Conservation (phyloP, 2,113 vertebrate species). For the Poeciliopsis prolifica region DNA sequence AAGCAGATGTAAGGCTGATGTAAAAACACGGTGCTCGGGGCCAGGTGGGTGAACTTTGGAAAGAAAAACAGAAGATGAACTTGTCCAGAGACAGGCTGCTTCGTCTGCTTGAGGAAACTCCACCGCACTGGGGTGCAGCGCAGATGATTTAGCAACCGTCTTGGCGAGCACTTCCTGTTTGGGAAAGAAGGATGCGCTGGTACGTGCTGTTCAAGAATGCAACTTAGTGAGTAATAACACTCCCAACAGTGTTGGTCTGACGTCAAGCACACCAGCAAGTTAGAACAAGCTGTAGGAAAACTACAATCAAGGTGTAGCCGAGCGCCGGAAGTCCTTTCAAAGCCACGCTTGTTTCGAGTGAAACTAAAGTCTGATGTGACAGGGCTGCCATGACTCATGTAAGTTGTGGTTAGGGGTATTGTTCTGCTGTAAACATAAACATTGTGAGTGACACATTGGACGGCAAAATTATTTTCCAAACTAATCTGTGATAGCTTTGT, state of each 20-base stretch:
- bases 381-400: constrained; percentile 27
- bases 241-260: constrained; percentile 71
- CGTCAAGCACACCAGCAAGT: constrained; percentile 67
- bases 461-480: background rate
- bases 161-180: constrained; percentile 69
- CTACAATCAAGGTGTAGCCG: constrained; percentile 68
- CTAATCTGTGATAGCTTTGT: background rate
- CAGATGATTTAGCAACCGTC: constrained; percentile 66
- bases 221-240: constrained; percentile 77
- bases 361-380: constrained; percentile 22
- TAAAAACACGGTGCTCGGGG: background rate
- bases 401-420: background rate
- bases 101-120: constrained; percentile 32
- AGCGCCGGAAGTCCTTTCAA: constrained; percentile 69
- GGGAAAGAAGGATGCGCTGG: constrained; percentile 56
- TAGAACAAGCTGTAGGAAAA: constrained; percentile 71
- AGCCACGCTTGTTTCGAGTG: constrained; percentile 39
- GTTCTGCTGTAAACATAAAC: background rate
- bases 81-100: constrained; percentile 23
- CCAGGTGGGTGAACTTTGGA: background rate
- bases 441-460: background rate
- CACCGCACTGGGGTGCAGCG: constrained; percentile 36
- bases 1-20: background rate
- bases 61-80: constrained; percentile 7
- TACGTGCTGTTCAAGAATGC: constrained; percentile 73